Conservation (phyloP, 2,888 invertebrate genomes). For the Prosopocoilus inquinatus region DNA sequence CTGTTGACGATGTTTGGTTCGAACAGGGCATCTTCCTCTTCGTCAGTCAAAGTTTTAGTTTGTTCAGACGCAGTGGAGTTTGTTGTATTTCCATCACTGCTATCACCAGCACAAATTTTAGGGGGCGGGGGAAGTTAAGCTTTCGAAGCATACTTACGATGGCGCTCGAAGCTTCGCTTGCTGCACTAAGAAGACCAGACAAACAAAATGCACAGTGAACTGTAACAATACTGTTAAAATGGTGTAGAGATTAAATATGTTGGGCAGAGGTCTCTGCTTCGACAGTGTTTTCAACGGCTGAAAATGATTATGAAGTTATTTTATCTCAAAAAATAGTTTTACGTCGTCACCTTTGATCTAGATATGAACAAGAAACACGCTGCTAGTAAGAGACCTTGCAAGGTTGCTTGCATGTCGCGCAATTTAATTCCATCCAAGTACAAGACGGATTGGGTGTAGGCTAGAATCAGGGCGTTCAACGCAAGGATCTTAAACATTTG, state of each 20-base stretch:
- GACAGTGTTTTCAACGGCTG: constrained; percentile 91
- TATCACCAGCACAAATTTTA: too few relatives aligned
- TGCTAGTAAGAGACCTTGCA: constrained; percentile 93
- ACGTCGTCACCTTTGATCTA: constrained; percentile 79
- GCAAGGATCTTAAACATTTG: constrained; percentile 99
- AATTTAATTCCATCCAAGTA: constrained; percentile 98
- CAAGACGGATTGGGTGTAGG: constrained; percentile 97
- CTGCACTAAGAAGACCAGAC: constrained; percentile 84
- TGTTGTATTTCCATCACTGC: constrained; percentile 21
- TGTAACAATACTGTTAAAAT: constrained; percentile 92
- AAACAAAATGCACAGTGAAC: constrained; percentile 91
- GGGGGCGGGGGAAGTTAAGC: constrained; percentile 34
- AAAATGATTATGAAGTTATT: constrained; percentile 33
- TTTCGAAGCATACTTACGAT: constrained; percentile 12
- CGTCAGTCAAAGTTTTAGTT: constrained; percentile 43
- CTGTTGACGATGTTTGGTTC: constrained; percentile 94
- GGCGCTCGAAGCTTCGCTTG: constrained; percentile 71
- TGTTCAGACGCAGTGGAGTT: constrained; percentile 22
- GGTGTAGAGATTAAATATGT: constrained; percentile 98
- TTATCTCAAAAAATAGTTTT: not conserved
- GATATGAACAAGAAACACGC: constrained; percentile 98
- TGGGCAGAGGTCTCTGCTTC: constrained; percentile 91
- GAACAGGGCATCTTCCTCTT: constrained; percentile 81
- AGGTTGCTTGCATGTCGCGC: constrained; percentile 95
- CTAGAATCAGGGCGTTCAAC: constrained; percentile 93